These are phyloP conservation scores for Nesogale talazaci DNA, from an alignment of 2,113 vertebrate genomes.

Conservation along the genomic window DNA sequence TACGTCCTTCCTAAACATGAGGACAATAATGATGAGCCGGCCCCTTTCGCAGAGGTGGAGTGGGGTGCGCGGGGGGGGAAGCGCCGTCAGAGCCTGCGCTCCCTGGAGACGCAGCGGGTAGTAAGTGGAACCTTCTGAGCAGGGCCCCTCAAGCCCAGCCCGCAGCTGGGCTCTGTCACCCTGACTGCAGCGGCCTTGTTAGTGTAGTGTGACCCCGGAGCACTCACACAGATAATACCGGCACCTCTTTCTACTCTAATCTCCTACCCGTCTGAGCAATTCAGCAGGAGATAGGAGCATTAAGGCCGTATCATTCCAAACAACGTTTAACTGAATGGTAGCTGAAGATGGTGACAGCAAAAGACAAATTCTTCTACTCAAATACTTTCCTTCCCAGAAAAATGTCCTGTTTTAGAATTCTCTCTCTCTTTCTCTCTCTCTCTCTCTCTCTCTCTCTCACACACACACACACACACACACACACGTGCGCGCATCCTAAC, in stretches of 20 bases:
- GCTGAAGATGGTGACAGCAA: slow-evolving; percentile 86
- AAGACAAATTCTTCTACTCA: slow-evolving; percentile 85
- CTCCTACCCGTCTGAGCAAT: slow-evolving; percentile 91
- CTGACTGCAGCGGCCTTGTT: slow-evolving; percentile 93
- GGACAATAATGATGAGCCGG: slow-evolving; percentile 78
- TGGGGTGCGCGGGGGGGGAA: no score
- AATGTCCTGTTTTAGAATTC: slow-evolving; percentile 73
- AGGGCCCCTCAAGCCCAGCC: slow-evolving; percentile 51
- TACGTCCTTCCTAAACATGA: slow-evolving; percentile 70
- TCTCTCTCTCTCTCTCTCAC: no score
- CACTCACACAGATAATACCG: slow-evolving; percentile 96
- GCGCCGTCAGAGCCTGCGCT: slow-evolving; percentile 81
- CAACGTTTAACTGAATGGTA: slow-evolving; percentile 88
- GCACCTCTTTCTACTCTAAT: slow-evolving; percentile 95
- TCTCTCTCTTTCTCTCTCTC: no score
- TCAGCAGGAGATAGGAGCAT: slow-evolving; percentile 88
- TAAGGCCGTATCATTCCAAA: slow-evolving; percentile 91
- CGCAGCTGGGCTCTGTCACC: slow-evolving; percentile 96
- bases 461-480: no score
- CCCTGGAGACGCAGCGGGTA: slow-evolving; percentile 83
- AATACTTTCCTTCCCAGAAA: slow-evolving; percentile 82
- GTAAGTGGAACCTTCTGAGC: slow-evolving; percentile 87
- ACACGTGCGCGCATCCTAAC: neutral
- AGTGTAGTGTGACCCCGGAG: slow-evolving; percentile 95
- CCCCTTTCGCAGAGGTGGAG: slow-evolving; percentile 82